A percentile compares a stretch with the other conserved stretches of the same genome.
phyloP scores from a whole-genome alignment of 2,797 vertebrate genomes.

The Phoxinus dragarum region DNA sequence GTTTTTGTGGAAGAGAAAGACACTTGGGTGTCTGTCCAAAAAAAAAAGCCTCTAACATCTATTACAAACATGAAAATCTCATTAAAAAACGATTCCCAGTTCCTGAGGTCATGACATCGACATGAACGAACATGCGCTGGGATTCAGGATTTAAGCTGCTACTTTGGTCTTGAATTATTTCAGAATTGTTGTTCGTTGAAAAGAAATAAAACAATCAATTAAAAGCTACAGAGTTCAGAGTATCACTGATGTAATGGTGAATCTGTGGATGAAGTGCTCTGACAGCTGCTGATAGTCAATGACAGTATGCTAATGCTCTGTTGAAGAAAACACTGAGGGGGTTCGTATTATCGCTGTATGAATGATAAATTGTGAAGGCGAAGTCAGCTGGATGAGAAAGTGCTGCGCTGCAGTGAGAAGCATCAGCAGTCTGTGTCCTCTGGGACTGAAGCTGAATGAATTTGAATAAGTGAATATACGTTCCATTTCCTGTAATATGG shows the following conservation, averaged over 20 bases:
- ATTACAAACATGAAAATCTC: constrained; percentile 44
- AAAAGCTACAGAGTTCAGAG: neutral
- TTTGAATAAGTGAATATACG: constrained; percentile 50
- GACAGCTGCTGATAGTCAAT: constrained; percentile 30
- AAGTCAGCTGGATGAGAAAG: constrained; percentile 40
- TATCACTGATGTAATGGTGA: neutral
- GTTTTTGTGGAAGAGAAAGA: constrained; percentile 11
- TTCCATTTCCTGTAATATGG: constrained; percentile 27
- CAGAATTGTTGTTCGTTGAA: neutral
- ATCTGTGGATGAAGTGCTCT: constrained; percentile 33
- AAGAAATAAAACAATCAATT: neutral
- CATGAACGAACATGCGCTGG: neutral
- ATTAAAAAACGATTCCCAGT: neutral
- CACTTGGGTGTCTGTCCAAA: constrained; percentile 19
- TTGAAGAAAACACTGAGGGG: constrained; percentile 20
- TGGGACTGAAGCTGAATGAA: constrained; percentile 39
- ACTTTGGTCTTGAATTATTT: neutral
- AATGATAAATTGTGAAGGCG: constrained; percentile 23
- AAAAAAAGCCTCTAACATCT: constrained; percentile 10
- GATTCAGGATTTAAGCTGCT: neutral
- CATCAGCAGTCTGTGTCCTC: constrained; percentile 41
- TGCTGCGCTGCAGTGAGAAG: constrained; percentile 35
- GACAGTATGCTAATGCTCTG: constrained; percentile 51
- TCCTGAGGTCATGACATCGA: constrained; percentile 20
- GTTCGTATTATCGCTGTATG: constrained; percentile 13